phyloP scores from a whole-genome alignment of 2,888 invertebrate species.

The Acrobasis repandana region DNA sequence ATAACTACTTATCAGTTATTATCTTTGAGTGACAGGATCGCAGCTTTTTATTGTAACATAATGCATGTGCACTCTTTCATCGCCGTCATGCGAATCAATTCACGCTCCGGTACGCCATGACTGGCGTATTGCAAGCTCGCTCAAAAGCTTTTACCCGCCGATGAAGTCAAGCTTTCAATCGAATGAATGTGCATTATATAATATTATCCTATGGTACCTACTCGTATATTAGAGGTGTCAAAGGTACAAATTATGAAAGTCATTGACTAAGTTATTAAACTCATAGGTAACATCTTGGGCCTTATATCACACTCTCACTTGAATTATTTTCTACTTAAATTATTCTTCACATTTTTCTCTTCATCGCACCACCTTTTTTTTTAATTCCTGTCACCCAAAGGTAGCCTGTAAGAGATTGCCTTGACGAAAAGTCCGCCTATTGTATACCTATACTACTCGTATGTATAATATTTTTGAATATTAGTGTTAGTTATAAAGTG shows the following conservation, averaged over 20 bases:
- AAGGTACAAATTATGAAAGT: conserved; percentile 1
- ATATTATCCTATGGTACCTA: neutral
- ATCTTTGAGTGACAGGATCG: conserved; percentile 1
- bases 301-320: neutral
- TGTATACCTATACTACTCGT: too few species aligned
- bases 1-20: conserved; percentile 5
- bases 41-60: conserved; percentile 1
- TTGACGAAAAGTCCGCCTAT: too few species aligned
- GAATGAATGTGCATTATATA: neutral
- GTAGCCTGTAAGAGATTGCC: too few species aligned
- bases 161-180: conserved; percentile 12
- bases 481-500: too few species aligned
- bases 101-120: conserved; percentile 46
- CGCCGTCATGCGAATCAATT: conserved; percentile 52
- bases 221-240: conserved; percentile 1
- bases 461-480: too few species aligned
- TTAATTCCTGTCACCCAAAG: too few species aligned
- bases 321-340: too few species aligned
- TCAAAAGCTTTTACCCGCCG: conserved; percentile 28
- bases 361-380: too few species aligned
- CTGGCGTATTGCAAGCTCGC: conserved; percentile 38
- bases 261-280: neutral
- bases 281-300: neutral
- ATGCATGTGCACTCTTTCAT: conserved; percentile 41
- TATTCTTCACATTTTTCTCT: too few species aligned